Percentiles rank a stretch among this genome's conserved stretches.
Conservation (phyloP, 2,888 invertebrate species). For the Scaptodrosophila latifasciaeformis region DNA sequence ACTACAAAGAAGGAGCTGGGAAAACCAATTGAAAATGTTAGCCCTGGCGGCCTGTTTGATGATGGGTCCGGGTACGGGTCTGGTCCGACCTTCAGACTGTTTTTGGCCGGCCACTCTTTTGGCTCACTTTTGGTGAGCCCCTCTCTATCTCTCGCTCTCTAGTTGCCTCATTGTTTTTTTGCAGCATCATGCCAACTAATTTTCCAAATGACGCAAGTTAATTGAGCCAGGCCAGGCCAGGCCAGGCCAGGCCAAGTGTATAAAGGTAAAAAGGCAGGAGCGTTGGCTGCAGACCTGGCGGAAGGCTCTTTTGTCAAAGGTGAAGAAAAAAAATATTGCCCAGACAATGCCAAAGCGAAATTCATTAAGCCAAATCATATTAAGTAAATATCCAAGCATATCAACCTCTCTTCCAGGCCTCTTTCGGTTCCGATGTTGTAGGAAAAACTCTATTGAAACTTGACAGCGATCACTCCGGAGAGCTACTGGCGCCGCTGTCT, state of each 20-base stretch:
- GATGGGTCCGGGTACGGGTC: too few species aligned
- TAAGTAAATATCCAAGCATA: constrained; percentile 39
- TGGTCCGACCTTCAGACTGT: constrained; percentile 45
- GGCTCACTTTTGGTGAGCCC: constrained; percentile 2
- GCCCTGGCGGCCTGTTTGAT: constrained; percentile 43
- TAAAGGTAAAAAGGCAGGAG: background rate
- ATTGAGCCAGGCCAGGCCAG: constrained; percentile 36
- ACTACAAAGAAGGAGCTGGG: constrained; percentile 6
- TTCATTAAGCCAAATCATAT: constrained; percentile 61
- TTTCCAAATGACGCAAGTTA: constrained; percentile 65
- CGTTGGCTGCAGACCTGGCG: background rate
- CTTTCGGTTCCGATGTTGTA: too few species aligned
- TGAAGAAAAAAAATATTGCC: constrained; percentile 35
- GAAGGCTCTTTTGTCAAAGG: constrained; percentile 54
- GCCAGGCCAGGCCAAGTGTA: background rate
- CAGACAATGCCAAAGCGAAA: constrained; percentile 36
- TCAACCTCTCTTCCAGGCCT: constrained; percentile 25
- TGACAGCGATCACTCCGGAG: constrained; percentile 3
- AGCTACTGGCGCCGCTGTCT: constrained; percentile 22
- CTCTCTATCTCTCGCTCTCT: constrained; percentile 1
- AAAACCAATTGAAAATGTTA: constrained; percentile 50
- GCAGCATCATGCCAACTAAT: constrained; percentile 65
- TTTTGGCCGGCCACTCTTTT: background rate
- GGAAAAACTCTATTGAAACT: constrained; percentile 4
- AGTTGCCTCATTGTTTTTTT: constrained; percentile 30